Base-by-base conservation (phyloP, 2,113 vertebrate genomes). In the Smithornis capensis region DNA sequence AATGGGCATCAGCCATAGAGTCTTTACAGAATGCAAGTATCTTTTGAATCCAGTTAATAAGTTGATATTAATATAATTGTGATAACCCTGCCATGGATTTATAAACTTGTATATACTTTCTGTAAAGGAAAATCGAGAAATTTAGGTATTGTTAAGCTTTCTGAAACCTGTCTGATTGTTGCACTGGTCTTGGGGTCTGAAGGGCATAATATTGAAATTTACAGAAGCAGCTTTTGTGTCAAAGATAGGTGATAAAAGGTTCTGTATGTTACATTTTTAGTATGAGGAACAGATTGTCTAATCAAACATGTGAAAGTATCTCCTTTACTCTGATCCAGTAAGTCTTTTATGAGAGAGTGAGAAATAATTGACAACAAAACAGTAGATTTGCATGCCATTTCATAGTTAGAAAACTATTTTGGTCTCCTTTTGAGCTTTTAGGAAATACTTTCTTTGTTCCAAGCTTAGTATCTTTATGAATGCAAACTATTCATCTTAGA, bases 1-100 rank as follows among this genome's bases (percentile, higher is more conserved):
- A 94, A 92, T 85, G 92, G 94, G 95, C 96, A 97, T 87, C 95
- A 96, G 92, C 94, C 67, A 50, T 82, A 60, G 49, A 83, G 59
- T 87, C 89, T 89, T 92, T 79, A 67, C 47, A 84, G 77, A 92
- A 77, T 91, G 69, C 70, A 79, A 6, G 10, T 93, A 63, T 65
- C 57, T 90, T 77, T 52, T 57, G 45, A 89, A 75, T 74, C 35
- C 45, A 65, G 29, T 75, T 23, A 7, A 38, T 90, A 68, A 81
- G 28, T 59, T 95, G 62, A 50, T n/a, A 7, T 83, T 84, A 59
- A 19, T 75, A 21, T 38, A 78, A 27, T 49, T 90, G 45, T 70
- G 65, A 47, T 87, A 44, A 40, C 60, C 83, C 25, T 83, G 33
- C 45, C 40, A 21, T 88, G 78, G 68, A 70, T 73, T 92, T 92